These are phyloP conservation scores for Platynereis dumerilii DNA, from an alignment of 2,888 invertebrate genomes.

Conservation along the genomic window DNA sequence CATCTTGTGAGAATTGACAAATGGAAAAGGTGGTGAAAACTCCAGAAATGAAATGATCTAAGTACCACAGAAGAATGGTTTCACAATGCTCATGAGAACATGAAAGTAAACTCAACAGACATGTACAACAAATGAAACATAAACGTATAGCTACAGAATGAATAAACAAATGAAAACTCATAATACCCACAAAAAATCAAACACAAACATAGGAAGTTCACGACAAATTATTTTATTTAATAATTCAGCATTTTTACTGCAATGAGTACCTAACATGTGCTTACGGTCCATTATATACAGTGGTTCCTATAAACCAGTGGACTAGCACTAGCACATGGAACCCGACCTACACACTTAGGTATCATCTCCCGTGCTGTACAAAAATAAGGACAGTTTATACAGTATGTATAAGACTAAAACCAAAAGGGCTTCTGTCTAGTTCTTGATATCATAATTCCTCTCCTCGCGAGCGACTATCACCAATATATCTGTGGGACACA, in stretches of 20 bases:
- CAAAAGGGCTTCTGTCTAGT: constrained; percentile 24
- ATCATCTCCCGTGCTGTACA: constrained; percentile 29
- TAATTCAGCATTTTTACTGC: constrained; percentile 23
- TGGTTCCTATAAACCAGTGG: constrained; percentile 19
- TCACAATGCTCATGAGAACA: too few species aligned
- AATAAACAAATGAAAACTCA: too few species aligned
- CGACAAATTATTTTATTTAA: constrained; percentile 22
- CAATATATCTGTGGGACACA: constrained; percentile 1
- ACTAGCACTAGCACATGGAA: constrained; percentile 19
- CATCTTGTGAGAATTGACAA: too few species aligned
- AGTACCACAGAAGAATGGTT: too few species aligned
- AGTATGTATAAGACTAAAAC: constrained; percentile 34
- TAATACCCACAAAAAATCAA: constrained; percentile 15
- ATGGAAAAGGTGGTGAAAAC: too few species aligned
- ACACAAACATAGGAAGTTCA: constrained; percentile 22
- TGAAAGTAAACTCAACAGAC: too few species aligned
- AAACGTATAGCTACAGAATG: too few species aligned
- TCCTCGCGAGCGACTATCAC: background rate
- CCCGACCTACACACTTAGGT: constrained; percentile 13
- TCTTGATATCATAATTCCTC: constrained; percentile 6
- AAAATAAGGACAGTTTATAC: constrained; percentile 32
- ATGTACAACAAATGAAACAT: too few species aligned
- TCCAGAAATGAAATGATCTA: too few species aligned
- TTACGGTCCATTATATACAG: constrained; percentile 25
- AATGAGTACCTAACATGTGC: constrained; percentile 19